Evolutionary conservation across 2,113 vertebrate species (phyloP), one percentile per base, ranked within the genome.

Genomic region (Psilopsiagon aurifrons): DNA sequence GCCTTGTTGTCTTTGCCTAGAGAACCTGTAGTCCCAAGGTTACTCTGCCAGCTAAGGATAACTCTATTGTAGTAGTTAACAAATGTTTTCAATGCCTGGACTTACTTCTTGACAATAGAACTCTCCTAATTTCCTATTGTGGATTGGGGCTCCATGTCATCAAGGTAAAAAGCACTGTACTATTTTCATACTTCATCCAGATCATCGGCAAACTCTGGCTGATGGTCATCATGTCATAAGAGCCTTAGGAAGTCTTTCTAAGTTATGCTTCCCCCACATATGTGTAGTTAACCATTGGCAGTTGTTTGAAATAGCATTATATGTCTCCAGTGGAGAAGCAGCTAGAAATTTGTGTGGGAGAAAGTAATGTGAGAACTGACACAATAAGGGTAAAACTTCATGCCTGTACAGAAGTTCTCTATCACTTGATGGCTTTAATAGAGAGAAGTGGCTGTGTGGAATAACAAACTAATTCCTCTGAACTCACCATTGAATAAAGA

Each of bases 381-480:
- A 64, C n/a, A 69, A 14, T 67, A 78, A 90, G 31, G 49, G 47
- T 76, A 71, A 62, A 78, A 85, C 18, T 49, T 76, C 19, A 49
- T 39, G 76, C 7, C 18, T 55, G 17, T 84, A 44, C 27, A 29
- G 55, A 90, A 88, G 44, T 83, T 90, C 43, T 63, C 35, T 86
- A 49, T 74, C 43, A 41, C 83, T 84, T 92, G 43, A 41, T 78
- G 43, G 24, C 39, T 92, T 78, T 79, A 87, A 39, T 68, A 77
- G 17, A 77, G 63, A 43, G 28, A 77, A 80, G 31, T 70, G 11
- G 6, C 63, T 88, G 29, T 59, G 31, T 74, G 20, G 41, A 87
- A 82, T 82, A 87, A 62, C 60, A 86, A 95, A 73, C 31, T 64
- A 82, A n/a, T 91, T 89, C 66, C 44, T 95, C 86, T 90, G 62